A percentile compares a stretch with the other conserved stretches of the same genome.
Conservation (phyloP, 2,113 vertebrate genomes). For the Mystacornis crossleyi region DNA sequence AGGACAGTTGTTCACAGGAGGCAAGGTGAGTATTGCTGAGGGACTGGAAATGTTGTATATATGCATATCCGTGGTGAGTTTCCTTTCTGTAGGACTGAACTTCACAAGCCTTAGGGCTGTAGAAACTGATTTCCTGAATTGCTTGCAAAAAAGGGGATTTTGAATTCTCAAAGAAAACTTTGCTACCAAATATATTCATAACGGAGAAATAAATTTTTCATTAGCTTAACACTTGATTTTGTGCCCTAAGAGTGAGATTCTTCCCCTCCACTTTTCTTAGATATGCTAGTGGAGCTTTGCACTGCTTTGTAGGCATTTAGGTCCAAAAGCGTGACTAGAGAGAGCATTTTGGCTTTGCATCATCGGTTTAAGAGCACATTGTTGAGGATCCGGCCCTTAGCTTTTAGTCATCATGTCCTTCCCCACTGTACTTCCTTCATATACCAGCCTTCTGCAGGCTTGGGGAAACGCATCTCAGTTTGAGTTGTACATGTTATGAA, state of each 20-base stretch:
- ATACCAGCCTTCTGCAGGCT: background rate
- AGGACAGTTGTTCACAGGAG: background rate
- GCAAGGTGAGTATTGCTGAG: background rate
- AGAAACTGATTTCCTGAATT: background rate
- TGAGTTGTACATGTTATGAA: background rate
- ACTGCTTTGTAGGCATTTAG: background rate
- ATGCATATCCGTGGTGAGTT: background rate
- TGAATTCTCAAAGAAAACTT: background rate
- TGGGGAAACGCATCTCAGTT: background rate
- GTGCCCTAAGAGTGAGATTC: background rate
- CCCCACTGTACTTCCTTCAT: background rate
- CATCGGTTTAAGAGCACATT: background rate
- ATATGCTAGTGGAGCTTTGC: background rate
- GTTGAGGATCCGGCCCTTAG: background rate
- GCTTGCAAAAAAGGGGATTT: background rate
- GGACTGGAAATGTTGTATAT: background rate
- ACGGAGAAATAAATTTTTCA: background rate
- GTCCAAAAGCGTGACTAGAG: background rate
- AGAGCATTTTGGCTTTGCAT: background rate
- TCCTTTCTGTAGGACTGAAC: background rate
- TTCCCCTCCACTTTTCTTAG: background rate
- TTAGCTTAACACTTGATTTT: background rate
- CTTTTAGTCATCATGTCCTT: background rate
- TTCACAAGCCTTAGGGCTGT: background rate
- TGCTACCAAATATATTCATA: background rate